A percentile compares a stretch with the other conserved stretches of the same genome.
Conservation (phyloP, 2,888 invertebrate genomes). For the Euplexia lucipara region DNA sequence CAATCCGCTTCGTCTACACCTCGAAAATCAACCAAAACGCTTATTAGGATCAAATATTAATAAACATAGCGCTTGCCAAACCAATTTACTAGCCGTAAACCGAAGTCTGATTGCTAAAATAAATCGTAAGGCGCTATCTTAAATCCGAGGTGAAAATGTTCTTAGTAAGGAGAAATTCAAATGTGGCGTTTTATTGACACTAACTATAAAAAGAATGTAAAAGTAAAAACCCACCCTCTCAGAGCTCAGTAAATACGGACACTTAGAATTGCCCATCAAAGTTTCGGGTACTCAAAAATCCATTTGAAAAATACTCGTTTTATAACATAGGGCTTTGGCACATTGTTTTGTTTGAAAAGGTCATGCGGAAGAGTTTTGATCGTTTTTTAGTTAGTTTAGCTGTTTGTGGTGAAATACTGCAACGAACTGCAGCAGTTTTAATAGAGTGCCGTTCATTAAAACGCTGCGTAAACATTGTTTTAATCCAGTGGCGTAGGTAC, state of each 20-base stretch:
- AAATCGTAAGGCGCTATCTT: slow-evolving; percentile 62
- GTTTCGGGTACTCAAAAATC: slow-evolving; percentile 90
- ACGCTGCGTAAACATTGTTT: too few species aligned
- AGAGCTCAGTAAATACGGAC: slow-evolving; percentile 83
- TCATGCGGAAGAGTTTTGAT: background rate
- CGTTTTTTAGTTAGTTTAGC: background rate
- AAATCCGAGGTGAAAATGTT: slow-evolving; percentile 60
- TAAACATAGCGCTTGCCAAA: slow-evolving; percentile 33
- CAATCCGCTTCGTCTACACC: slow-evolving; percentile 17
- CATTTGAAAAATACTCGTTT: slow-evolving; percentile 89
- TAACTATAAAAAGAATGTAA: slow-evolving; percentile 86
- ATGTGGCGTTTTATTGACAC: slow-evolving; percentile 84
- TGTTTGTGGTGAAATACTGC: background rate
- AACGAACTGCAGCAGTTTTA: too few species aligned
- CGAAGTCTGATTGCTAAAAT: slow-evolving; percentile 59
- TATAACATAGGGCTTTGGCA: slow-evolving; percentile 67
- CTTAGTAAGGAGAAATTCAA: slow-evolving; percentile 79
- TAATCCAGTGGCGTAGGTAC: too few species aligned
- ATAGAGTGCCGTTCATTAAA: too few species aligned
- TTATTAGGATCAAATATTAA: slow-evolving; percentile 53
- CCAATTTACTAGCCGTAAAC: slow-evolving; percentile 45
- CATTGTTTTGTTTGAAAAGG: slow-evolving; percentile 17
- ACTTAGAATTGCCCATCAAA: slow-evolving; percentile 89
- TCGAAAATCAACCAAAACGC: slow-evolving; percentile 33
- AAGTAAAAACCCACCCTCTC: slow-evolving; percentile 80